These are phyloP conservation scores for Babyrousa celebensis DNA, from an alignment of 2,797 vertebrate species.

Conservation along the genomic window DNA sequence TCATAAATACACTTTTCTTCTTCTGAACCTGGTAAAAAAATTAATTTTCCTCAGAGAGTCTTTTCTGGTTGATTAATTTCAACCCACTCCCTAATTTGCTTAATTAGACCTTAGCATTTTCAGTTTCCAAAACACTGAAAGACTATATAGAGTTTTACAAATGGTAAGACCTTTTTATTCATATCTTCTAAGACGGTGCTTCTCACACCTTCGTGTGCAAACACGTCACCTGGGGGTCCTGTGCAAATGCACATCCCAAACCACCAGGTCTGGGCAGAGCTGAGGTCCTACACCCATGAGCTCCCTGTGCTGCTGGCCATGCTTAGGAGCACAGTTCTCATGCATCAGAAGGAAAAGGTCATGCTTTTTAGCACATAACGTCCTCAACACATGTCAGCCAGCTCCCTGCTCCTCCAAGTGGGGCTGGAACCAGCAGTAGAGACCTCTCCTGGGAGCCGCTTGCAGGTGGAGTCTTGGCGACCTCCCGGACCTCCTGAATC, in stretches of 20 bases:
- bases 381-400: fast-evolving
- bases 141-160: neutral
- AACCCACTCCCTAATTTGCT: neutral
- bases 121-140: neutral
- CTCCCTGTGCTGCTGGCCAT: neutral
- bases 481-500: neutral
- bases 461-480: neutral
- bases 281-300: fast-evolving
- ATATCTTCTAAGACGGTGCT: neutral
- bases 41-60: conserved; percentile 9
- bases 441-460: neutral
- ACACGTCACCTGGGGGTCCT: neutral
- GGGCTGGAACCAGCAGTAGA: neutral
- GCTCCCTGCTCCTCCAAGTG: too few relatives aligned
- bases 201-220: neutral
- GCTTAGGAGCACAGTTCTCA: neutral
- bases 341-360: too few relatives aligned
- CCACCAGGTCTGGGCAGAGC: too few relatives aligned
- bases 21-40: neutral
- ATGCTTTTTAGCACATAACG: neutral
- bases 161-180: neutral
- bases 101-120: neutral
- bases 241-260: too few relatives aligned
- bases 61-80: neutral
- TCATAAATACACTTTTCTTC: neutral